A percentile compares a stretch with the other conserved stretches of the same genome.
phyloP scores from a whole-genome alignment of 1,140 invertebrate species.

The Lineus longissimus region DNA sequence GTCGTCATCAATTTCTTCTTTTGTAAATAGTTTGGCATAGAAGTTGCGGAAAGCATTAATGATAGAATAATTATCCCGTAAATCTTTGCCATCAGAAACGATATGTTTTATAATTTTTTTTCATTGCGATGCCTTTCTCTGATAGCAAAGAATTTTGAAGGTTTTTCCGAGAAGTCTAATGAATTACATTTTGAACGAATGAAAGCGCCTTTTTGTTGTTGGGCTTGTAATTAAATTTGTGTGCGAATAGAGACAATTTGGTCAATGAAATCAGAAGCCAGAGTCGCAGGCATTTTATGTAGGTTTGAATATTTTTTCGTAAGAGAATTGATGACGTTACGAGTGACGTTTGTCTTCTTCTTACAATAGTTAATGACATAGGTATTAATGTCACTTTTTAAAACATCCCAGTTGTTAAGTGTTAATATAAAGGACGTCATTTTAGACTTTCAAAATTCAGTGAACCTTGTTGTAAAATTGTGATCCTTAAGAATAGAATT shows the following conservation, averaged over 20 bases:
- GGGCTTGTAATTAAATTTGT: constrained; percentile 12
- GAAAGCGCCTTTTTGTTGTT: constrained; percentile 12
- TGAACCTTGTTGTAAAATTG: background rate
- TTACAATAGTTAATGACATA: constrained; percentile 1
- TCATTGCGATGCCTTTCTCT: constrained; percentile 13
- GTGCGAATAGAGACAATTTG: background rate
- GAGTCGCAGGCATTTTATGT: too few relatives aligned
- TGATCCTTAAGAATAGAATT: constrained; percentile 8
- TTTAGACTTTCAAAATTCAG: constrained; percentile 16
- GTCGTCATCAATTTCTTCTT: constrained; percentile 15
- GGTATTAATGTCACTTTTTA: constrained; percentile 4
- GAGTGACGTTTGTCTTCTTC: constrained; percentile 16
- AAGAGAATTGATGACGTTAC: background rate
- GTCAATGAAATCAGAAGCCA: background rate
- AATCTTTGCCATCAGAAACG: constrained; percentile 8
- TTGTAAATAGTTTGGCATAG: constrained; percentile 23
- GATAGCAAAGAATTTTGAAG: constrained; percentile 20
- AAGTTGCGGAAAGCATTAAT: constrained; percentile 19
- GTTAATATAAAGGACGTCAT: constrained; percentile 13
- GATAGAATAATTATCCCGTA: constrained; percentile 16
- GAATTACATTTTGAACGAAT: constrained; percentile 14
- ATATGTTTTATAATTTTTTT: constrained; percentile 16
- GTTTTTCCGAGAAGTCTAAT: constrained; percentile 21
- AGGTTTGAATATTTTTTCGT: background rate
- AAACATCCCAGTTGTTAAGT: constrained; percentile 19